phyloP scores from a whole-genome alignment of 2,113 vertebrate species.

The human (Homo sapiens) region DNA sequence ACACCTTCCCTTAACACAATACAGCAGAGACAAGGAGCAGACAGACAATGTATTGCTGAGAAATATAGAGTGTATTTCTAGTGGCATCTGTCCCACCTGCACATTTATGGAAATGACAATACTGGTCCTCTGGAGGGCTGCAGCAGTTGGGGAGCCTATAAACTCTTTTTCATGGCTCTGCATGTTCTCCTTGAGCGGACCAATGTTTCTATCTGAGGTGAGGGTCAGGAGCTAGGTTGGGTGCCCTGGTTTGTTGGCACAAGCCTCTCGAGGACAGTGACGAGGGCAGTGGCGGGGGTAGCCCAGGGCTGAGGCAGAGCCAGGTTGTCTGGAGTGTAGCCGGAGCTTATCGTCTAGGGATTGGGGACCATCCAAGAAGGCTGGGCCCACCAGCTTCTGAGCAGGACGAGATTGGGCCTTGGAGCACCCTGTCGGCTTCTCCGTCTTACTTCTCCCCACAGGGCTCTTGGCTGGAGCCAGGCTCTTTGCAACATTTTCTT shows the following conservation, averaged over 20 bases:
- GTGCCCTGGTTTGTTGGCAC: neutral
- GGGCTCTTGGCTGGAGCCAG: conserved; percentile 1
- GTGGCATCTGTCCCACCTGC: neutral
- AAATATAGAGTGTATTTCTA: conserved; percentile 46
- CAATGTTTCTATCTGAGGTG: neutral
- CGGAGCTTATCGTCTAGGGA: neutral
- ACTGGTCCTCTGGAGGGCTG: neutral
- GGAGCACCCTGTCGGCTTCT: neutral
- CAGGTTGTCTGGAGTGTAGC: neutral
- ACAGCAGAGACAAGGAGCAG: neutral
- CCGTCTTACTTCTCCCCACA: neutral
- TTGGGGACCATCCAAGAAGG: neutral
- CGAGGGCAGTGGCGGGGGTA: neutral
- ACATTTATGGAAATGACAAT: neutral
- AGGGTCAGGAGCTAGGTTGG: neutral
- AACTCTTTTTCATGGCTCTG: neutral
- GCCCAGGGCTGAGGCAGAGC: neutral
- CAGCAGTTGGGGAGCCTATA: neutral
- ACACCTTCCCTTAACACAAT: neutral
- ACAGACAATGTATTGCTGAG: neutral
- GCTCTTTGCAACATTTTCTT: conserved; percentile 7
- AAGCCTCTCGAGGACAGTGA: neutral
- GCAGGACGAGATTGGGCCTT: neutral
- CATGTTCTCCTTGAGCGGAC: neutral
- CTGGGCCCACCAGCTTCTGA: neutral